A percentile compares a stretch with the other conserved stretches of the same genome.
Conservation (phyloP, 2,113 vertebrate species). For the Suricata suricatta region DNA sequence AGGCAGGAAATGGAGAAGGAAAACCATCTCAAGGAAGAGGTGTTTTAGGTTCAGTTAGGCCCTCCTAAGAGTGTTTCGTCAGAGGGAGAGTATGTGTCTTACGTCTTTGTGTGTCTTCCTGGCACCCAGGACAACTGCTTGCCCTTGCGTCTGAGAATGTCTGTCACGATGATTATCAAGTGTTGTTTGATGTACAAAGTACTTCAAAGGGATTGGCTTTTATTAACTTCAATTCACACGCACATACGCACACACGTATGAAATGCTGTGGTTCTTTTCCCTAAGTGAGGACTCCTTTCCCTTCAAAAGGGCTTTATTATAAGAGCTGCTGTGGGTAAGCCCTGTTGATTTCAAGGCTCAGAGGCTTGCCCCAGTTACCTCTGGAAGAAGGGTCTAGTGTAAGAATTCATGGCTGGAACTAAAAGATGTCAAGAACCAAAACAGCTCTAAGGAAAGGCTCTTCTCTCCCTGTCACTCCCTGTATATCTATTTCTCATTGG, state of each 20-base stretch:
- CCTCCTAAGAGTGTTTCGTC: background rate
- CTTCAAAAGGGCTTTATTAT: background rate
- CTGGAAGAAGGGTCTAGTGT: background rate
- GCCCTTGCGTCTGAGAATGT: background rate
- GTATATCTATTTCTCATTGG: background rate
- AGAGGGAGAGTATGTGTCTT: background rate
- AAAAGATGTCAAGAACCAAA: background rate
- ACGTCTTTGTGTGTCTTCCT: background rate
- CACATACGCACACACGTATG: accelerated
- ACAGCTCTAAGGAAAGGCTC: background rate
- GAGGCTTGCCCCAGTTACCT: background rate
- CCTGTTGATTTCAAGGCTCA: background rate
- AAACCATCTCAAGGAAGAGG: background rate
- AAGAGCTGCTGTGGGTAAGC: background rate
- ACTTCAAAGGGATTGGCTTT: constrained; percentile 2
- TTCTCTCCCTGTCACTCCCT: background rate
- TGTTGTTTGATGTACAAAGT: background rate
- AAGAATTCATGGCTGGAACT: background rate
- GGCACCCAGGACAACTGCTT: background rate
- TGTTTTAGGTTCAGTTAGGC: background rate
- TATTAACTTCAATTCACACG: background rate
- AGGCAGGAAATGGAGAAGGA: background rate
- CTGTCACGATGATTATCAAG: background rate
- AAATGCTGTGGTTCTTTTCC: background rate
- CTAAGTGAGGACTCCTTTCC: background rate